Evolutionary conservation across 2,888 invertebrate genomes (phyloP), one percentile per base, ranked within the genome.

Genomic region (Iselma pallidipennis): DNA sequence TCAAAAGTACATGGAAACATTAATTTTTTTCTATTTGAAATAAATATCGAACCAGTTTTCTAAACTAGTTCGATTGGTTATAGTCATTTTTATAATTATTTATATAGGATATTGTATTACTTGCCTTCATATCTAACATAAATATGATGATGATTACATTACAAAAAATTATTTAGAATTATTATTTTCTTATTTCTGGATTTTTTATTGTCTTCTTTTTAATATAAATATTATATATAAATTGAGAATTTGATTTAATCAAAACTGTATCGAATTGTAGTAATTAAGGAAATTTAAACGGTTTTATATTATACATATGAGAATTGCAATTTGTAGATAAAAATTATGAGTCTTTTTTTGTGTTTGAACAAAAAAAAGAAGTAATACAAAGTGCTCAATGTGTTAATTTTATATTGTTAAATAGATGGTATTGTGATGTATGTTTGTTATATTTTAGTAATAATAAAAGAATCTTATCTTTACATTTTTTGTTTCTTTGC

Each of bases 401-500:
- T 59, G 63, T 72, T 74, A 71, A 70, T 73, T 72, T 74, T 69
- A 67, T 72, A 71, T 74, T 74, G 71, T 76, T 76, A 74, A 55
- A 69, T 72, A 76, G 67, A 69, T 74, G 77, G 76, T 77, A 75
- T 76, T 70, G 76, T 78, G 78, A 78, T 77, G 76, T 74, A 75
- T 72, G 71, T 74, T 70, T 78, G 72, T 66, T 72, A 59, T 55
- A 33, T 51, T 62, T 62, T 61, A 48, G 49, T 57, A 57, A 61
- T 58, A 58, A 62, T 52, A 52, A 52, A 29, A 52, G 16, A 37
- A 37, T 37, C 16, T 16, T 37, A 37, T 2, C 14, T 33, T 4
- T 33, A n/a, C n/a, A n/a, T n/a, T n/a, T n/a, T n/a, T n/a, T n/a
- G n/a, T n/a, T n/a, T n/a, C n/a, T n/a, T n/a, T n/a, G n/a, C n/a